Base-by-base conservation (phyloP, 2,797 vertebrate genomes). In the Gymnoscopelus microlampas region DNA sequence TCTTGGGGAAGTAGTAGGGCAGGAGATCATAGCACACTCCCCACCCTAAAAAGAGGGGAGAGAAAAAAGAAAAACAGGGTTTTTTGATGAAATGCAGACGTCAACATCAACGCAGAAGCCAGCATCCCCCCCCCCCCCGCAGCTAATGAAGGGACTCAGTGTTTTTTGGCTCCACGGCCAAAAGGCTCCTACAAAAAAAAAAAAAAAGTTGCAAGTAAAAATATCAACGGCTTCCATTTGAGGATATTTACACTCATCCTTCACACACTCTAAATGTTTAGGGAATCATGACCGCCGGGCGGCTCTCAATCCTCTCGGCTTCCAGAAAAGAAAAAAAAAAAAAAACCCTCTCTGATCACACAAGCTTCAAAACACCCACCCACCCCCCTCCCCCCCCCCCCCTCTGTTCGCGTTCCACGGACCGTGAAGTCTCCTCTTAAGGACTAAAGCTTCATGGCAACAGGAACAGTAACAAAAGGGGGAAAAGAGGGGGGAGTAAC, bases 61-160 rank as follows among this genome's bases (percentile, higher is more conserved):
- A 70, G 49, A 55, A 66, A 75, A 66, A 32, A 70, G 63, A 47
- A 44, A 63, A 85, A 85, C 85, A 87, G 90, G 83, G 56, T 70
- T 77, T 83, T 90, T 91, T 88, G 89, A 92, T 89, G 89, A 93
- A 94, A 93, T 87, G 87, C 91, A 92, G 92, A 92, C 84, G 80
- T 93, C 91, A 93, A 92, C 88, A 89, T 91, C 75, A 83, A 87
- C 76, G 88, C 84, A 91, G 78, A 88, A 92, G 93, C 91, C 90
- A 88, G 88, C 88, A 86, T 88, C 82, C 71, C 67, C 14, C 62
- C 66, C 54, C 73, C 84, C 75, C 84, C 81, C 60, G 26, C 73
- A 68, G 83, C 87, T 90, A 92, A 93, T 92, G 89, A 93, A 92
- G 89, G 89, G 87, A 84, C 79, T 85, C 85, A 87, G 78, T 93